Percentiles rank a stretch among this genome's conserved stretches.
Evolutionary conservation across 2,113 vertebrate species (phyloP).

Genomic region (Dromiciops gliroides): DNA sequence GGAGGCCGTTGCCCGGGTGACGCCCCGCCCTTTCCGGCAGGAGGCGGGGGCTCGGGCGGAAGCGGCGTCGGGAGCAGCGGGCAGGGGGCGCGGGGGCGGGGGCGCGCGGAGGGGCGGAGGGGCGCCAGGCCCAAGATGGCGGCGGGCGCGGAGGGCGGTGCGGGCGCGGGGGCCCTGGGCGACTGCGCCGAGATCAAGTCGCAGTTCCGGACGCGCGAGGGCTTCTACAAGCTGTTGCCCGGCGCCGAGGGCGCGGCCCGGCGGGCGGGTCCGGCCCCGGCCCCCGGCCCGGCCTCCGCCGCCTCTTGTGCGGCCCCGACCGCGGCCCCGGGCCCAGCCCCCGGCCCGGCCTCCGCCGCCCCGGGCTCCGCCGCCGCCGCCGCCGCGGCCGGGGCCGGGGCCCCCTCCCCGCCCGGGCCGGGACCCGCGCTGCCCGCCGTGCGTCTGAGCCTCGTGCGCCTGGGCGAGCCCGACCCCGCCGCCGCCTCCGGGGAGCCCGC

Average conservation of each 20-base stretch:
- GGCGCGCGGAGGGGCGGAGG: slow-evolving; percentile 54
- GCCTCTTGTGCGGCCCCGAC: slow-evolving; percentile 82
- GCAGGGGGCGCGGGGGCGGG: slow-evolving; percentile 27
- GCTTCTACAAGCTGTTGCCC: slow-evolving; percentile 93
- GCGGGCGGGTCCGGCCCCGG: slow-evolving; percentile 83
- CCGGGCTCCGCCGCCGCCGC: slow-evolving; percentile 78
- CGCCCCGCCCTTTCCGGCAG: background rate
- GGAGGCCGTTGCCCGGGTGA: slow-evolving; percentile 50
- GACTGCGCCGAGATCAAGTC: slow-evolving; percentile 94
- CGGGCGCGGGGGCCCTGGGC: slow-evolving; percentile 90
- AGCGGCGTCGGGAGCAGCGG: slow-evolving; percentile 44
- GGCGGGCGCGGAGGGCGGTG: slow-evolving; percentile 74
- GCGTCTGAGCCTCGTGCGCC: slow-evolving; percentile 92
- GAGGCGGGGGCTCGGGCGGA: background rate
- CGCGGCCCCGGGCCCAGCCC: slow-evolving; percentile 80
- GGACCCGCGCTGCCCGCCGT: slow-evolving; percentile 91
- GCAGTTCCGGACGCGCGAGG: slow-evolving; percentile 94
- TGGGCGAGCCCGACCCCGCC: slow-evolving; percentile 87
- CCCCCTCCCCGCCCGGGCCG: slow-evolving; percentile 80
- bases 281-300: background rate
- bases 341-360: slow-evolving; percentile 84
- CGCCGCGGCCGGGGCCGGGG: slow-evolving; percentile 57
- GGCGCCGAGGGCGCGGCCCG: slow-evolving; percentile 85
- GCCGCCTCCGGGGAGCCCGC: slow-evolving; percentile 74
- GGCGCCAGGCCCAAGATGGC: slow-evolving; percentile 77